Evolutionary conservation across 2,888 invertebrate species (phyloP), one percentile per base, ranked within the genome.

Genomic region (Phaonia tiefii): DNA sequence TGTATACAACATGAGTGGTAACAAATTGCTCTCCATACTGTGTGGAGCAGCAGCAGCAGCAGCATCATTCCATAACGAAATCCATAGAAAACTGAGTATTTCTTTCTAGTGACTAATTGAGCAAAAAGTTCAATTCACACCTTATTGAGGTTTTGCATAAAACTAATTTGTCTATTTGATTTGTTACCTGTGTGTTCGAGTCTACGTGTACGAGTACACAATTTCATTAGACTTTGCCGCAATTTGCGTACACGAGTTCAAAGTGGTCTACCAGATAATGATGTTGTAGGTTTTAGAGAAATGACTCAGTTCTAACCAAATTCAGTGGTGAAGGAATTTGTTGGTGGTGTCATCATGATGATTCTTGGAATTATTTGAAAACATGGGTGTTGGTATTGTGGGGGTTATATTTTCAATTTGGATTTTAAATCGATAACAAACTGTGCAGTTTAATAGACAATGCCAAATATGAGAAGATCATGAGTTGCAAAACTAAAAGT

Each of bases 401-500:
- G 54, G 25, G 25, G 54, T 51, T 20, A 22, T 51, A 10, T 54
- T 1, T 5, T 31, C 4, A 3, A 31, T 31, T 31, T 31, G 31
- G 3, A 5, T 5, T 5, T 8, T 31, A 31, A 31, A 31, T 31
- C 8, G 8, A 31, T 31, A 31, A 5, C 8, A 31, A 31, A 31
- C 8, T 20, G 2, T 20, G 49, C 49, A 20, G 17, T 49, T 49
- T 20, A n/a, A 17, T 15, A 4, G 54, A 54, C 25, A 54, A 54
- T 54, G 25, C 54, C 54, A 54, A 54, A 54, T 25, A 22, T 25
- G 54, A 54, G 22, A 25, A 51, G 51, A 51, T 51, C 51, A 25
- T 54, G 22, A 54, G 22, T 54, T 54, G 54, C 54, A 54, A 31
- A 31, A 31, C 8, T n/a, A 8, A 31, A 31, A 5, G 3, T 5